Evolutionary conservation across 2,888 invertebrate species (phyloP).

Genomic region (Tenthredo mesomela): DNA sequence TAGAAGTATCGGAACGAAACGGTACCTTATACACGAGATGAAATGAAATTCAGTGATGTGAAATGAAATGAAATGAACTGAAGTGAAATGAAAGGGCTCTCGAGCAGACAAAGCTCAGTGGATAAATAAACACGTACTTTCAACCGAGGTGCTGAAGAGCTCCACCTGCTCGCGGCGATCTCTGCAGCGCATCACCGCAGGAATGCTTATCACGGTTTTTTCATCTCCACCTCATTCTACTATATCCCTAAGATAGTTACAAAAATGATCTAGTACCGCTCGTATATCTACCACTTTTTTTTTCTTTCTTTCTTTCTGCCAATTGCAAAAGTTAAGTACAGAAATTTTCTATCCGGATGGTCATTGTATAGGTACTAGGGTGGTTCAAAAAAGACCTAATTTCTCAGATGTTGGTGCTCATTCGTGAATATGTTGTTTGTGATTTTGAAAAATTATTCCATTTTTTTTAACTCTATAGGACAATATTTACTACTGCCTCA

Average conservation of each 20-base stretch:
- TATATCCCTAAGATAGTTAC: constrained; percentile 7
- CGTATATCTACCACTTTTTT: not conserved
- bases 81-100: constrained; percentile 45
- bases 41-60: constrained; percentile 36
- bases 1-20: constrained; percentile 20
- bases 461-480: too few relatives aligned
- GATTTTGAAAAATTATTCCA: too few relatives aligned
- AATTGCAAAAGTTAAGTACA: too few relatives aligned
- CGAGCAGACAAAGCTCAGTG: constrained; percentile 47
- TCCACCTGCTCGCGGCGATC: constrained; percentile 49
- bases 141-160: constrained; percentile 41
- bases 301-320: too few relatives aligned
- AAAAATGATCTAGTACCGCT: not conserved
- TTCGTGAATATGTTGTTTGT: too few relatives aligned
- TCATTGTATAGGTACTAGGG: too few relatives aligned
- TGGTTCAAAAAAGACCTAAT: too few relatives aligned
- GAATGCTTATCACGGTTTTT: constrained; percentile 35
- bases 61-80: constrained; percentile 41
- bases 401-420: too few relatives aligned
- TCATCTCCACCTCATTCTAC: not conserved
- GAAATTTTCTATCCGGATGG: too few relatives aligned
- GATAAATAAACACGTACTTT: constrained; percentile 50
- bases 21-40: constrained; percentile 29
- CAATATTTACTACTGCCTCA: too few relatives aligned
- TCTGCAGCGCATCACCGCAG: not conserved